Base-by-base conservation (phyloP, 1,140 invertebrate genomes). In the Brachionus asplanchnoidis region DNA sequence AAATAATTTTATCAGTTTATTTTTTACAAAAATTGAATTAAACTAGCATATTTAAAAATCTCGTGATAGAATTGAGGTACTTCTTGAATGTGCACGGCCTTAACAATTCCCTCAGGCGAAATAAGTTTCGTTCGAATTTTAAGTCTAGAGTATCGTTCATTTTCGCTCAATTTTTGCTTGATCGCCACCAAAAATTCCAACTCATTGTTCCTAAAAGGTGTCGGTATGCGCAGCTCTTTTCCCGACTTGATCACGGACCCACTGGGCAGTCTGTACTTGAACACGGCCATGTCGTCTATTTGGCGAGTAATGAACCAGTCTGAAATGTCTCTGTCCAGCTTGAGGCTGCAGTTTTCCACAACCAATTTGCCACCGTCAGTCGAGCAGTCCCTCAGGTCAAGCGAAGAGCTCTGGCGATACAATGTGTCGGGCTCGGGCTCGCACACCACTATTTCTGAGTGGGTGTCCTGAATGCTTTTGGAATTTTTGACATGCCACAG, bases 31-130 rank as follows among this genome's bases (percentile, higher is more conserved):
- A 82, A 82, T 68, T 68, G 79, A 65, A 82, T 82, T 68, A 68
- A 82, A 65, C 26, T 82, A 60, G 79, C 79, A 46, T 82, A 82
- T 82, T 82, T 82, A 56, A 65, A 82, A 32, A 82, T 68, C 53
- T 82, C 79, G 23, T 82, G 20, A 65, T 82, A 82, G 32, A 82
- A 82, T 65, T 82, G 79, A 65, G 79, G 79, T 68, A 82, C 26
- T 65, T 68, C 36, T 82, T 82, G 79, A 36, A 65, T 68, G 40
- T 82, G 79, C 17, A 82, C 65, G n/a, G 79, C 79, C 9, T 82
- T 60, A 28, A 82, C 79, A 28, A 44, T 46, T n/a, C 79, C 79
- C 12, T 82, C 65, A 44, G 53, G 53, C 20, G 79, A 65, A 32
- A 65, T 36, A 12, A 82, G 42, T 82, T 82, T 82, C 9, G 79